Base-by-base conservation (phyloP, 2,888 invertebrate genomes). In the Melipona beecheii region DNA sequence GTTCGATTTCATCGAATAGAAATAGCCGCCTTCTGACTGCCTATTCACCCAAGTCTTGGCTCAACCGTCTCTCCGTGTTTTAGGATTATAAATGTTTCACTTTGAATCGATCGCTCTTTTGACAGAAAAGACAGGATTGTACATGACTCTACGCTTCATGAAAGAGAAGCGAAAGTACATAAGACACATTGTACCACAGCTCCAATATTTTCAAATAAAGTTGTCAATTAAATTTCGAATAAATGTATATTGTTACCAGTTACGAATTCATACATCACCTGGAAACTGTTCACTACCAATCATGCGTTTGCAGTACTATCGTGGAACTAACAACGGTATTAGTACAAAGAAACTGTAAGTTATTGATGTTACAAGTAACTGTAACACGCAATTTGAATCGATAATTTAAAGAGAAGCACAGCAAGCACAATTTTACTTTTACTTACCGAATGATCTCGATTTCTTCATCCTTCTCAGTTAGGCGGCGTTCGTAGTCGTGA, bases 391-490 rank as follows among this genome's bases (percentile, higher is more conserved):
- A n/a, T 27, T 19, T 49, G 1, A 52, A 24, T 4, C 0, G 21
- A 11, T 2, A 11, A n/a, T 50, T 5, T 19, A 65, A 52, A 6
- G 3, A 4, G 2, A 36, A 54, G 0, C 5, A 65, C 9, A 21
- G 4, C 19, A 24, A 17, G 36, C 79, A 2, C 6, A n/a, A 54
- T 69, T 43, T 2, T 31, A 4, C n/a, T n/a, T n/a, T 1, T 73
- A 94, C 97, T 97, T 95, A 99, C 99, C 99, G 98, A 95, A 99
- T 98, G 92, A 97, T 96, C 95, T 99, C 99, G 94, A 99, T 97
- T 96, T 99, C 99, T 95, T 99, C 99, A 92, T 99, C 99, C 96
- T 99, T 99, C 96, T 99, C 99, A 91, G 97, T 97, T 93, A 99
- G 96, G 93, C 99, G 98, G 95, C 98, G 98, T 95, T 99, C 99